These are phyloP conservation scores for Myanophis thanlyinensis DNA, from an alignment of 2,113 vertebrate genomes.

Conservation along the genomic window DNA sequence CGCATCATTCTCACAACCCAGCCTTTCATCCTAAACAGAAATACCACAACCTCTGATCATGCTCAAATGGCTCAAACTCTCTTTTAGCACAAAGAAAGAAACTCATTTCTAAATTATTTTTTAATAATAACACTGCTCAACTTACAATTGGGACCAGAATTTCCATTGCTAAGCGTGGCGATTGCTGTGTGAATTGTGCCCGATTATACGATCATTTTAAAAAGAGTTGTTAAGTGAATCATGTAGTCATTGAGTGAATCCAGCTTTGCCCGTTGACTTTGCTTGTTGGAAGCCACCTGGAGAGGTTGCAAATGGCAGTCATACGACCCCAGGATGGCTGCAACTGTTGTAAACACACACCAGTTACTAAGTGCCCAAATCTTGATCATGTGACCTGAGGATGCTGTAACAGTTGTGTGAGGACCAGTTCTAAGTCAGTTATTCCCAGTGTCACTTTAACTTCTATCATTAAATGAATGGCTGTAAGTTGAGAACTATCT, in stretches of 20 bases:
- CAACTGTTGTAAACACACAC: not conserved
- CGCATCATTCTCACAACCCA: conserved; percentile 82
- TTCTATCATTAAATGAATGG: not conserved
- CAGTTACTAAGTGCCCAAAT: not conserved
- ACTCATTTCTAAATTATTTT: not conserved
- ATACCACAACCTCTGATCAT: not conserved
- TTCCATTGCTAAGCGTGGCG: no score
- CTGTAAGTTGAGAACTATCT: not conserved
- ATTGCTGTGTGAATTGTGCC: no score
- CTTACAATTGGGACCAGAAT: no score
- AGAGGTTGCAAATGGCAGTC: not conserved
- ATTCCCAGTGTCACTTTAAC: not conserved
- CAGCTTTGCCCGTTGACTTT: no score
- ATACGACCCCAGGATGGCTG: not conserved
- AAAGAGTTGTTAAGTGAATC: not conserved
- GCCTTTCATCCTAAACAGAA: conserved; percentile 81
- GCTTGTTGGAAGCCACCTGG: not conserved
- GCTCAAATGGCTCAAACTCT: not conserved
- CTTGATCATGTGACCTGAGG: not conserved
- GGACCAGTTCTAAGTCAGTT: not conserved
- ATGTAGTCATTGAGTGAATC: no score
- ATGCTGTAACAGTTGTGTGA: not conserved
- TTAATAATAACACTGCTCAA: not conserved
- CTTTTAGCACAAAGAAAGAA: no score
- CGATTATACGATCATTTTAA: no score